These are phyloP conservation scores for Brachionichthys hirsutus DNA, from an alignment of 2,113 vertebrate species.

Conservation along the genomic window DNA sequence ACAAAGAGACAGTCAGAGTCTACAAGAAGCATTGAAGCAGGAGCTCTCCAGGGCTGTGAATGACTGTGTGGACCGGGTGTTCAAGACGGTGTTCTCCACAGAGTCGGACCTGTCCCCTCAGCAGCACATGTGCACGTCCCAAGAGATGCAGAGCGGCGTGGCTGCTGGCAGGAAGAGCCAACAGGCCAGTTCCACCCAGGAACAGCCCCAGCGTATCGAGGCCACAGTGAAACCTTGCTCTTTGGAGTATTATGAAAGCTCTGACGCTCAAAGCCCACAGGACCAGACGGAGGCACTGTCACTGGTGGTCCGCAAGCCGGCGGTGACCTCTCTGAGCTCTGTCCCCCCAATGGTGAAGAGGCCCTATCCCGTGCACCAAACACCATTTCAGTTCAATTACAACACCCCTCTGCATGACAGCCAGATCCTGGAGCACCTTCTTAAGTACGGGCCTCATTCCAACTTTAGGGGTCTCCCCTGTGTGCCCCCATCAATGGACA, in stretches of 20 bases:
- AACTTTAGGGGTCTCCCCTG: conserved; percentile 66
- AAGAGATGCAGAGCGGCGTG: conserved; percentile 45
- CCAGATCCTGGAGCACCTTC: conserved; percentile 82
- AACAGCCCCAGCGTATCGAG: conserved; percentile 62
- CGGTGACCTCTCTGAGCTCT: conserved; percentile 56
- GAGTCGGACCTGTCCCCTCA: conserved; percentile 58
- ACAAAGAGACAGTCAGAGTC: conserved; percentile 63
- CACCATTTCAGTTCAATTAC: conserved; percentile 72
- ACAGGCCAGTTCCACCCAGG: conserved; percentile 42
- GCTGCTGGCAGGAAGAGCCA: conserved; percentile 59
- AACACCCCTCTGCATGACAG: conserved; percentile 75
- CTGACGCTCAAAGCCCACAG: conserved; percentile 66
- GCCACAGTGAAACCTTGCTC: conserved; percentile 51
- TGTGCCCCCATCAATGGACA: conserved; percentile 66
- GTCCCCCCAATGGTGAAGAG: conserved; percentile 72
- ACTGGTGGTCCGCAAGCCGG: conserved; percentile 72
- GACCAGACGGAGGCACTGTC: conserved; percentile 74
- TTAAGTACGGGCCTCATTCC: conserved; percentile 73
- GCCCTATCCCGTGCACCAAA: conserved; percentile 68
- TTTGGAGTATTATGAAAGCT: conserved; percentile 69
- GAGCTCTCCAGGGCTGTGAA: conserved; percentile 83
- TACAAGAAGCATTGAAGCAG: conserved; percentile 83
- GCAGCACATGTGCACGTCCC: conserved; percentile 57
- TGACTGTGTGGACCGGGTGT: conserved; percentile 85
- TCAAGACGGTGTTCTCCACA: conserved; percentile 74